Conservation (phyloP, 2,888 invertebrate genomes). For the Pyrocoelia pectoralis region DNA sequence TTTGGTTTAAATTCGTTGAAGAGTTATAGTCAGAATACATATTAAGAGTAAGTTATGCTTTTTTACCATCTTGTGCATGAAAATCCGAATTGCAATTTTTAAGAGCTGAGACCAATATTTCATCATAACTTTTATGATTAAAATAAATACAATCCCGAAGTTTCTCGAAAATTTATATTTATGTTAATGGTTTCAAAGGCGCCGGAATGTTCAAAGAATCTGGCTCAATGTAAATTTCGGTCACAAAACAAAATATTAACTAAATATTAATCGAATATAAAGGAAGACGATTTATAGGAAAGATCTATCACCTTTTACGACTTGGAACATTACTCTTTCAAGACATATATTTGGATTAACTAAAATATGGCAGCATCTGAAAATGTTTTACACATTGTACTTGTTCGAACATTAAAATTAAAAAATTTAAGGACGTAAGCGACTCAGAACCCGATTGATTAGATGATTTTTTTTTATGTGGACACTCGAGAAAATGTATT, state of each 20-base stretch:
- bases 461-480: background rate
- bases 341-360: background rate
- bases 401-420: background rate
- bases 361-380: background rate
- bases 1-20: no score
- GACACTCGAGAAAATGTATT: background rate
- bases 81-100: conserved; percentile 1
- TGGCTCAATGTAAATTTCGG: background rate
- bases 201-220: background rate
- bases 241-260: no score
- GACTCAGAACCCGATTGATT: background rate
- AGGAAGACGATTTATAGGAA: background rate
- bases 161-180: background rate
- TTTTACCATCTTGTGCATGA: no score
- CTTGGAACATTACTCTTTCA: background rate
- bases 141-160: background rate
- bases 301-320: background rate
- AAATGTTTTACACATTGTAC: background rate
- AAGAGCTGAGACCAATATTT: conserved; percentile 1
- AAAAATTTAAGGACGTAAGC: background rate
- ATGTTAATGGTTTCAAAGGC: no score
- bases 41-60: no score
- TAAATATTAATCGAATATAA: no score
- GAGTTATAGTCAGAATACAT: no score
- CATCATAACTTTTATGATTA: background rate